Evolutionary conservation across 2,888 invertebrate species (phyloP), one percentile per base, ranked within the genome.

Genomic region (Thereva nobilitata): DNA sequence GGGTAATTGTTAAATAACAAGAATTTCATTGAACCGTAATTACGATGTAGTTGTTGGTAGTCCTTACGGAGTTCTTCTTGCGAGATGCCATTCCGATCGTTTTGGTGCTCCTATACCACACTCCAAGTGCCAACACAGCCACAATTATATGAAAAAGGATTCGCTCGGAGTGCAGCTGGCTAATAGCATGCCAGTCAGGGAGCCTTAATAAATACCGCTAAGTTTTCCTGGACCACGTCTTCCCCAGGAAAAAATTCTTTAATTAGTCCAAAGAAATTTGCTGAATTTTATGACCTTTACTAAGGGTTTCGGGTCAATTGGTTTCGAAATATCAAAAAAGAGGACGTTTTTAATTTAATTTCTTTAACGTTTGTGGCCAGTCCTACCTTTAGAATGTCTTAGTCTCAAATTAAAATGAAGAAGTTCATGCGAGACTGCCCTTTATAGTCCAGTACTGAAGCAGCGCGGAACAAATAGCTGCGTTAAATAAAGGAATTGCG

Each of bases 11-110:
- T 37, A 38, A 47, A 12, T 10, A 59, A 59, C 47, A 59, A 47
- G 38, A 59, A 59, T 59, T 59, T 59, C 49, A 59, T 59, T 49
- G 59, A 59, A 59, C 59, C 47, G 45, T 59, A 35, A 59, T 59
- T 59, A 47, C 47, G 37, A 42, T 40, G 37, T 37, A 37, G 8
- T 35, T 47, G 59, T 9, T 3, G 56, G 23, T 42, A 5, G 9
- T 44, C 42, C n/a, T 44, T 44, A 34, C 44, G 56, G 35, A 42
- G 23, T 55, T 55, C 41, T 38, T 47, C 47, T 10, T 47, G 5
- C 10, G 5, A 47, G 2, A 10, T 47, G 2, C 5, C 7, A 55
- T 34, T 57, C 37, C 45, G 38, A 23, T 23, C 23, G 23, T 2
- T 23, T 23, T 23, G 23, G 23, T 23, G 23, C 23, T 23, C 23